Percentiles rank a stretch among this genome's conserved stretches.
Conservation (phyloP, 2,113 vertebrate genomes). For the zebrafish (Danio rerio) region GRCz12tu NC_133178.1:8287501-8288000, state of each 20-base stretch:
- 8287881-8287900: too few species aligned
- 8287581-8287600: not conserved
- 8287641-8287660: conserved; percentile 1
- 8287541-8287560: not conserved
- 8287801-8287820: not conserved
- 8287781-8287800: not conserved
- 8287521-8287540: not conserved
- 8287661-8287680: not conserved
- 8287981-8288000: too few species aligned
- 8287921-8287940: too few species aligned
- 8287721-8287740: not conserved
- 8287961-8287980: too few species aligned
- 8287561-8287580: not conserved
- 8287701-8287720: not conserved
- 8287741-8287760: not conserved
- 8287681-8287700: not conserved
- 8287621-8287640: not conserved
- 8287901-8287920: too few species aligned
- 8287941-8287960: too few species aligned
- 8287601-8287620: not conserved
- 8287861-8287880: too few species aligned
- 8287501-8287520: not conserved
- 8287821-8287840: not conserved
- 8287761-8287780: not conserved
- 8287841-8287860: not conserved